phyloP scores from a whole-genome alignment of 2,113 vertebrate genomes.

The Scophthalmus maximus region DNA sequence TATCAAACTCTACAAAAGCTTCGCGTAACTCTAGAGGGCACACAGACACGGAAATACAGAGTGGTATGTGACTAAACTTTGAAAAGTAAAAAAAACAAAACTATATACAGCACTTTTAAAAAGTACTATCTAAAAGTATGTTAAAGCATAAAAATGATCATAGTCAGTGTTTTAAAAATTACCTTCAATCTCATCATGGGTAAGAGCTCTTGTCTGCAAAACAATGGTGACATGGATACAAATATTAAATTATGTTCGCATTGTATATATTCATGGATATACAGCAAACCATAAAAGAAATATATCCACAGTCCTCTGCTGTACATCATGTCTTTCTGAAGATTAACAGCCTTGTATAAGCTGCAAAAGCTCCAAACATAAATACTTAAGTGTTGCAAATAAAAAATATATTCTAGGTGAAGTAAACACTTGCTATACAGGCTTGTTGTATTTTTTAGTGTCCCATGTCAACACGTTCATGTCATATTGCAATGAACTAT shows the following conservation, averaged over 20 bases:
- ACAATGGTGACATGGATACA: slow-evolving; percentile 10
- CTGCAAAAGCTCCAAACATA: too few species aligned
- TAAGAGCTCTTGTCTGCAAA: slow-evolving; percentile 75
- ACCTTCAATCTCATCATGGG: slow-evolving; percentile 81
- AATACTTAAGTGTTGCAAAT: too few species aligned
- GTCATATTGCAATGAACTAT: too few species aligned
- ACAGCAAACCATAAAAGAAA: background rate
- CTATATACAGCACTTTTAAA: background rate
- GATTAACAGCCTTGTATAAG: too few species aligned
- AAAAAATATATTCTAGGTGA: too few species aligned
- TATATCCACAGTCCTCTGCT: background rate
- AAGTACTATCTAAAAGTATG: too few species aligned
- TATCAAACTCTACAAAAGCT: slow-evolving; percentile 96
- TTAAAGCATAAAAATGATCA: background rate
- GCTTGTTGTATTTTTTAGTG: too few species aligned
- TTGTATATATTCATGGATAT: too few species aligned
- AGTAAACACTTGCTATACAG: too few species aligned
- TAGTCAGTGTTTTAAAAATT: slow-evolving; percentile 6
- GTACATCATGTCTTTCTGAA: background rate
- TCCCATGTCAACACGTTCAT: too few species aligned
- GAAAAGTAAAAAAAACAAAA: background rate
- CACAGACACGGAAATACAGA: background rate
- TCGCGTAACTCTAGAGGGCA: slow-evolving; percentile 88
- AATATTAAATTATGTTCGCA: background rate
- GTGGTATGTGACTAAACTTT: background rate